Conservation (phyloP, 2,113 vertebrate species). For the Protobothrops flavoviridis region DNA sequence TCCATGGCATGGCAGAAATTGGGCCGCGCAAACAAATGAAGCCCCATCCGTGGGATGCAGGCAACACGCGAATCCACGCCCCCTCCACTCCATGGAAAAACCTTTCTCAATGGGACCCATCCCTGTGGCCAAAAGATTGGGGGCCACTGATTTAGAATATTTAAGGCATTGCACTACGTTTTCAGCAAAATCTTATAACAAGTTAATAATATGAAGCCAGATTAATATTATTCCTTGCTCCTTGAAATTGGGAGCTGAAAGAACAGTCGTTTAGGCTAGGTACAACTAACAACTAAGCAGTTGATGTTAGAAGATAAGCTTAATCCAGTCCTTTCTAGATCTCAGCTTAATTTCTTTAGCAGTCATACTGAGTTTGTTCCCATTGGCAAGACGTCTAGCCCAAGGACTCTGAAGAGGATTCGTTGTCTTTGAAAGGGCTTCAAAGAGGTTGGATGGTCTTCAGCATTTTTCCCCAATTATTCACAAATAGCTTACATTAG, state of each 20-base stretch:
- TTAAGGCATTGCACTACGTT: not conserved
- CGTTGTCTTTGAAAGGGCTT: not conserved
- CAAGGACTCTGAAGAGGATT: not conserved
- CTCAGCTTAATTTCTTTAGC: not conserved
- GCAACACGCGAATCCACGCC: too few species aligned
- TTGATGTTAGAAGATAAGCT: not conserved
- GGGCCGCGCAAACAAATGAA: too few species aligned
- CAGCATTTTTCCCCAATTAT: not conserved
- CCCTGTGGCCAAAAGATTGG: too few species aligned
- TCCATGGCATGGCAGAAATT: too few species aligned
- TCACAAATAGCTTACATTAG: slow-evolving; percentile 16
- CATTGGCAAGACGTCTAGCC: not conserved
- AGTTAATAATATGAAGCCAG: not conserved
- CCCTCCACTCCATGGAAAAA: too few species aligned
- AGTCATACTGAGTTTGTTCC: not conserved
- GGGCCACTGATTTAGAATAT: not conserved
- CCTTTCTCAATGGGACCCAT: too few species aligned
- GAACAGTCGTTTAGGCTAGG: not conserved
- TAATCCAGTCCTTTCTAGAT: not conserved
- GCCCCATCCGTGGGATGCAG: too few species aligned
- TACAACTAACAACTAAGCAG: not conserved
- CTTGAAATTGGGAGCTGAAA: not conserved
- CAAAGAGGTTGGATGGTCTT: not conserved
- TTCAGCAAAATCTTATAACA: not conserved
- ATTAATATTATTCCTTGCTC: not conserved